A percentile compares a stretch with the other conserved stretches of the same genome.
Evolutionary conservation across 1,140 invertebrate genomes (phyloP).

Genomic region (Cyclargus thomasi): DNA sequence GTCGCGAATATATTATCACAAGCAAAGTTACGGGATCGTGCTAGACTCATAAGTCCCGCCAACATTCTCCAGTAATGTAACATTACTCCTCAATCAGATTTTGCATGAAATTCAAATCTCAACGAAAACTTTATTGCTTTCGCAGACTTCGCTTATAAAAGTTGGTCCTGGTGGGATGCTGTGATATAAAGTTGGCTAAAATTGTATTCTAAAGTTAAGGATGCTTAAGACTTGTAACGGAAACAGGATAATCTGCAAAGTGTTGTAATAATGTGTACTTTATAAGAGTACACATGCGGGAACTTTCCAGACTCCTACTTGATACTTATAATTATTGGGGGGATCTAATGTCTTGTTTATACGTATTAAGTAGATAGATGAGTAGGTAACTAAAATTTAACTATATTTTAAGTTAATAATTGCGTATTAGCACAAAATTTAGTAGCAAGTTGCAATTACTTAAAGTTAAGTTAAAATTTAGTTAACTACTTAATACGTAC

Average conservation of each 20-base stretch:
- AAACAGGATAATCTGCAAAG: slow-evolving; percentile 7
- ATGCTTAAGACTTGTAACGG: slow-evolving; percentile 15
- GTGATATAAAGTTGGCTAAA: slow-evolving; percentile 19
- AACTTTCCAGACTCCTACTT: neutral
- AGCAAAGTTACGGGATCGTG: neutral
- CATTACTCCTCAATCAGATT: slow-evolving; percentile 23
- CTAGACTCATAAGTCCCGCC: neutral
- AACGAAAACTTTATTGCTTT: slow-evolving; percentile 23
- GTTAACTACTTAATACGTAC: no score
- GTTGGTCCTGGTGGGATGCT: slow-evolving; percentile 18
- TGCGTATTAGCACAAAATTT: no score
- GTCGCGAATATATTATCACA: no score
- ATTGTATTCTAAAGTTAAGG: slow-evolving; percentile 18
- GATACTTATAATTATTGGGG: no score
- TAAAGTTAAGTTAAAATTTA: no score
- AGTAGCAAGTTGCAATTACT: no score
- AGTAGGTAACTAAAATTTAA: no score
- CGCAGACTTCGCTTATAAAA: slow-evolving; percentile 20
- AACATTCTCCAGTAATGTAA: slow-evolving; percentile 12
- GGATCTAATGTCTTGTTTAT: no score
- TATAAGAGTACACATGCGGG: neutral
- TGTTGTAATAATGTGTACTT: neutral
- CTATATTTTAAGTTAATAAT: no score
- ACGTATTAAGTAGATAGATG: no score
- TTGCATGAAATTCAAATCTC: slow-evolving; percentile 24